Percentiles rank a stretch among this genome's conserved stretches.
Evolutionary conservation across 2,113 vertebrate species (phyloP).

Genomic region (Embiotoca jacksoni): DNA sequence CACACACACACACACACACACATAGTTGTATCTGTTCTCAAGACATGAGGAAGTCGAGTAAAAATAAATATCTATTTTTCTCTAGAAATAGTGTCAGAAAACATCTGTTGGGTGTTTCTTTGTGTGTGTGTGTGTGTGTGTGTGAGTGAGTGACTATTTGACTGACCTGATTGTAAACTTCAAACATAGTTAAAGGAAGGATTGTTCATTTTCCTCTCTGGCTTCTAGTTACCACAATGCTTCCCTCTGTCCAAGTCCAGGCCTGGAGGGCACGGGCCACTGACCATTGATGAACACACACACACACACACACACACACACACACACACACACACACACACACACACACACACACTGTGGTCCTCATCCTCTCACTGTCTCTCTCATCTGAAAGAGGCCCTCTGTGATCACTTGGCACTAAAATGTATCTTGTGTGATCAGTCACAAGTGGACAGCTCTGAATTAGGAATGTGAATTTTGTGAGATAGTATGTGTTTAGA

Average conservation of each 20-base stretch:
- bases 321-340: slow-evolving; percentile 19
- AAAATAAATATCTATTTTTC: slow-evolving; percentile 14
- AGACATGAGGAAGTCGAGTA: slow-evolving; percentile 3
- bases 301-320: slow-evolving; percentile 39
- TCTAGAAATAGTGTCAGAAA: slow-evolving; percentile 13
- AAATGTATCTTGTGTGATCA: slow-evolving; percentile 27
- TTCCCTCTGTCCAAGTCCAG: slow-evolving; percentile 63
- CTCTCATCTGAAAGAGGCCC: slow-evolving; percentile 43
- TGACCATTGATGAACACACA: slow-evolving; percentile 59
- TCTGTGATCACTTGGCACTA: slow-evolving; percentile 48
- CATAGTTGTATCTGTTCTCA: not conserved
- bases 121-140: not conserved
- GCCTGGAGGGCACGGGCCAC: slow-evolving; percentile 59
- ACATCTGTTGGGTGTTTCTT: slow-evolving; percentile 24
- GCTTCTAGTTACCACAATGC: slow-evolving; percentile 63
- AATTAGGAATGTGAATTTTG: not conserved
- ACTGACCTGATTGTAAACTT: slow-evolving; percentile 53
- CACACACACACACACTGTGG: slow-evolving; percentile 3
- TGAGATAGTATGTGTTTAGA: no score
- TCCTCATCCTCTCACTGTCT: slow-evolving; percentile 41
- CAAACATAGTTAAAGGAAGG: slow-evolving; percentile 47
- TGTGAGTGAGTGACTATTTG: slow-evolving; percentile 6
- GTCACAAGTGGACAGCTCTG: slow-evolving; percentile 29
- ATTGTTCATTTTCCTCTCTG: slow-evolving; percentile 50
- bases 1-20: not conserved